phyloP scores from a whole-genome alignment of 2,888 invertebrate genomes.

The Ormyrus thymus region DNA sequence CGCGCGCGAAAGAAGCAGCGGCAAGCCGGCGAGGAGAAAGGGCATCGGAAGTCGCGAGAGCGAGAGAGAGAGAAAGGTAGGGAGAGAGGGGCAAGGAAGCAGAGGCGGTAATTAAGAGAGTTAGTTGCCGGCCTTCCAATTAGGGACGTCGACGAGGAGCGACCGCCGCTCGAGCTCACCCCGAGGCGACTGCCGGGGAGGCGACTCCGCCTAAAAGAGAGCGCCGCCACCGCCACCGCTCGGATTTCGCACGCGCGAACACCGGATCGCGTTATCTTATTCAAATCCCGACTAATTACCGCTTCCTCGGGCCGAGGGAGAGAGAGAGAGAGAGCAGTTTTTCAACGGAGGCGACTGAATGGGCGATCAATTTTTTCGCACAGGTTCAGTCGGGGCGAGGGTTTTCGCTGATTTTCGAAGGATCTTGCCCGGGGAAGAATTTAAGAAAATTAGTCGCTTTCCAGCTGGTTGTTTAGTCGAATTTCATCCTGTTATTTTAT shows the following conservation, averaged over 20 bases:
- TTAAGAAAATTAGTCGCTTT: no score
- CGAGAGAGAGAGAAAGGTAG: slow-evolving; percentile 55
- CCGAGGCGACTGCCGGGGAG: slow-evolving; percentile 25
- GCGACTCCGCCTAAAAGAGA: slow-evolving; percentile 42
- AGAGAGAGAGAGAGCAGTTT: background rate
- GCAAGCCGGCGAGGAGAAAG: background rate
- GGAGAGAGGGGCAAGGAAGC: slow-evolving; percentile 63
- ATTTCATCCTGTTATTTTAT: no score
- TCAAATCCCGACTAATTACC: slow-evolving; percentile 55
- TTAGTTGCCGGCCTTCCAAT: slow-evolving; percentile 75
- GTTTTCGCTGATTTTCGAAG: no score
- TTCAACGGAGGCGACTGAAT: background rate
- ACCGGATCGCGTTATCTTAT: slow-evolving; percentile 42
- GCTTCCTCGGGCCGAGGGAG: slow-evolving; percentile 23
- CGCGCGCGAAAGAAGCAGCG: background rate
- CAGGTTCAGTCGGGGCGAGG: background rate
- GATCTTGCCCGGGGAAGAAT: no score
- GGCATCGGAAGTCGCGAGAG: slow-evolving; percentile 27
- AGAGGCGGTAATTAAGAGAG: slow-evolving; percentile 77
- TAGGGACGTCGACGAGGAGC: slow-evolving; percentile 63
- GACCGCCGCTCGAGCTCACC: slow-evolving; percentile 10
- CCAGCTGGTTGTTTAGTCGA: no score
- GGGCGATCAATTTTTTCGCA: background rate
- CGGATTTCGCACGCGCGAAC: slow-evolving; percentile 46
- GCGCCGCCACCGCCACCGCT: slow-evolving; percentile 10